Percentiles rank a stretch among this genome's conserved stretches.
phyloP scores from a whole-genome alignment of 1,140 invertebrate species.

The Polypedilum pembai region DNA sequence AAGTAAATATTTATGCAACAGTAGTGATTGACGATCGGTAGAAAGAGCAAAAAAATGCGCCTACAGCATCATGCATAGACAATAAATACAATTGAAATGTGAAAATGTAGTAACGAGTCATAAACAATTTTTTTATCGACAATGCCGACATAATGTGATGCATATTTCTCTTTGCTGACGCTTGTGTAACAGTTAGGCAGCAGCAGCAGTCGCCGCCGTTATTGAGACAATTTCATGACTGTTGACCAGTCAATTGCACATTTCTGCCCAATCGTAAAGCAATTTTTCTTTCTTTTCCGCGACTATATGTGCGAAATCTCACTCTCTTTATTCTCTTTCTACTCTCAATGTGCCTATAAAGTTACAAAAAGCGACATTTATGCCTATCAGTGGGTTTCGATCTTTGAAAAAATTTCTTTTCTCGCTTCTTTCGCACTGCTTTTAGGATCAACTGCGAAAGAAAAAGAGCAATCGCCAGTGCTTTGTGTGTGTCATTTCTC shows the following conservation, averaged over 20 bases:
- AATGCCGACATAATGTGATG: constrained; percentile 11
- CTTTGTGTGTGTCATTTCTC: background rate
- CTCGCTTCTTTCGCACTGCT: background rate
- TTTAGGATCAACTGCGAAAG: background rate
- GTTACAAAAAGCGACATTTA: constrained; percentile 15
- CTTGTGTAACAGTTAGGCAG: background rate
- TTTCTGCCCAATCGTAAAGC: background rate
- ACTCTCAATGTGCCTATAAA: background rate
- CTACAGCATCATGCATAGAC: background rate
- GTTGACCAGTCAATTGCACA: background rate
- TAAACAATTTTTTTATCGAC: constrained; percentile 3
- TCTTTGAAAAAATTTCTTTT: constrained; percentile 7
- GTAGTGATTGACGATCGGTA: too few species aligned
- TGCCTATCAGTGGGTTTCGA: constrained; percentile 10
- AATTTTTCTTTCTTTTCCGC: background rate
- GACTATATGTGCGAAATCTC: background rate
- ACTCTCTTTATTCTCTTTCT: too few species aligned
- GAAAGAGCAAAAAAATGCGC: background rate
- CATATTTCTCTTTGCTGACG: constrained; percentile 4
- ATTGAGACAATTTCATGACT: constrained; percentile 5
- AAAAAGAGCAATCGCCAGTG: too few species aligned
- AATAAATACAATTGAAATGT: background rate
- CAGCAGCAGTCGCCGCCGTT: background rate
- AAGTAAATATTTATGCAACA: too few species aligned
- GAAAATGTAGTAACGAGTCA: background rate